Base-by-base conservation (phyloP, 2,888 invertebrate species). In the Drosophila mimetica region DNA sequence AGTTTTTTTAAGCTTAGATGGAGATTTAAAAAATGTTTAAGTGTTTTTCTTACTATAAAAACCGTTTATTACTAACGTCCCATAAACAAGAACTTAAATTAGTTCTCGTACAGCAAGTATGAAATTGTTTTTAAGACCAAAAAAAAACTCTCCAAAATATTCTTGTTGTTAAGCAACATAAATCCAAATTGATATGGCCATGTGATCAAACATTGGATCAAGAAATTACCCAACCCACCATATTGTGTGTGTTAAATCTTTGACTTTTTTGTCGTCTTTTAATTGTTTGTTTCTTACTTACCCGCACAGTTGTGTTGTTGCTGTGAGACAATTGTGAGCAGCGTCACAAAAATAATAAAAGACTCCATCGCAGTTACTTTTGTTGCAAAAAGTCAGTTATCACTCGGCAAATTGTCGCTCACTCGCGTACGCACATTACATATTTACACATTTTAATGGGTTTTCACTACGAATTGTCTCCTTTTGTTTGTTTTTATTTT, bases 371-470 rank as follows among this genome's bases (percentile, higher is more conserved):
- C 11, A 3, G 42, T 48, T 30, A 41, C 20, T 37, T 46, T 28
- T 32, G 39, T 22, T 20, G 37, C 3, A 52, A 46, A 22, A 47
- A 60, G 48, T 83, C 60, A 60, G 42, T 64, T 70, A 74, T 54
- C 74, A 77, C 75, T 84, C 61, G 60, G 77, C 66, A 69, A 80
- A 78, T 77, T 82, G 74, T 74, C 18, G 4, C 39, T 39, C 67
- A 58, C 60, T 67, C 48, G 44, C 65, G 63, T 67, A 73, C 76
- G 72, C 74, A 86, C 74, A 69, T 78, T 79, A 74, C 76, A 69
- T 64, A 74, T 64, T 60, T 86, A 65, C 76, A 70, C 67, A 76
- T 59, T 52, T 72, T 66, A 53, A 22, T 53, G 61, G 54, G 59
- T 58, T 70, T 59, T 64, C 47, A 42, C 64, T 44, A 16, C n/a